These are phyloP conservation scores for Myxocyprinus asiaticus DNA, from an alignment of 2,113 vertebrate genomes.

Conservation along the genomic window DNA sequence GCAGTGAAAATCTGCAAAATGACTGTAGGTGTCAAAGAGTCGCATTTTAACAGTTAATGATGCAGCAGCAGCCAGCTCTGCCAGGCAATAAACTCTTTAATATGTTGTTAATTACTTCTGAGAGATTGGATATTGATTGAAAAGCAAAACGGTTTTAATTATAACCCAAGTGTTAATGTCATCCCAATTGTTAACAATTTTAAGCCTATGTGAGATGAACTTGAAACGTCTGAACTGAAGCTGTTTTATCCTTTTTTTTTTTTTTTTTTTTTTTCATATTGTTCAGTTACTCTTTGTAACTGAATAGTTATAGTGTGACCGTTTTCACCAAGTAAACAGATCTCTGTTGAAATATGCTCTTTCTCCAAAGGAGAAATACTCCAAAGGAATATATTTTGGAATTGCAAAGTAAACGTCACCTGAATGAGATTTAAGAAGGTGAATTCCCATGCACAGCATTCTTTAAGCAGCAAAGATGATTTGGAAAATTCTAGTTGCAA, in stretches of 20 bases:
- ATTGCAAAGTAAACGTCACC: no score
- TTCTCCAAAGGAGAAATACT: no score
- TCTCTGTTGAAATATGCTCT: no score
- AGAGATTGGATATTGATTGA: conserved; percentile 80
- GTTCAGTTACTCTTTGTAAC: background rate
- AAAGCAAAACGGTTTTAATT: conserved; percentile 76
- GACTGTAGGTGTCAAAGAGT: conserved; percentile 68
- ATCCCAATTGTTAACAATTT: conserved; percentile 62
- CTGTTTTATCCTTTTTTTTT: conserved; percentile 31
- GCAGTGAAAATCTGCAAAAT: conserved; percentile 62
- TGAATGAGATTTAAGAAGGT: no score
- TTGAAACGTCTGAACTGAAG: conserved; percentile 50
- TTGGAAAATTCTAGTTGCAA: no score
- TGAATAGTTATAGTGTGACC: background rate
- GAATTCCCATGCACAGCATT: no score
- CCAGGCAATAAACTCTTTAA: conserved; percentile 75
- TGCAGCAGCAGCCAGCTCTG: conserved; percentile 65
- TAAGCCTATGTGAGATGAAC: conserved; percentile 60
- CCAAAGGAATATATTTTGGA: no score
- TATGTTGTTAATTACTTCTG: conserved; percentile 79
- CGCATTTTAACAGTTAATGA: conserved; percentile 70
- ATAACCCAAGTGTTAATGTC: conserved; percentile 62
- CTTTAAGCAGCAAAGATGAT: no score
- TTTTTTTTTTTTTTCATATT: background rate
- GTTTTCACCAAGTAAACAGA: no score